Base-by-base conservation (phyloP, 2,888 invertebrate genomes). In the Ochropleura leucogaster region DNA sequence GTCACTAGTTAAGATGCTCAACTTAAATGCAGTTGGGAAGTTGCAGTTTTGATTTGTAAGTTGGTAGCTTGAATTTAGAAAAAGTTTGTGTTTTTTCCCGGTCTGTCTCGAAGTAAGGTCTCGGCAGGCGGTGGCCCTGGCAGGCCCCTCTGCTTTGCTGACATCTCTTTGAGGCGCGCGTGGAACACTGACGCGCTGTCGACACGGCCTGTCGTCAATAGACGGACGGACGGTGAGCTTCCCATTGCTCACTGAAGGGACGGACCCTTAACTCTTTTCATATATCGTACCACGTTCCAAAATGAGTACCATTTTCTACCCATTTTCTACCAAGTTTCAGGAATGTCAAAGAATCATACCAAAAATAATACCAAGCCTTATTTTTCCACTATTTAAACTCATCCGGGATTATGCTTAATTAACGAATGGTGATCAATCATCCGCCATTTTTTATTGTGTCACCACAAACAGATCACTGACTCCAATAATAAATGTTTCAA, bases 1-100 rank as follows among this genome's bases (percentile, higher is more conserved):
- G 86, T 88, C 87, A 84, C 65, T 63, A 78, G 72, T 70, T 72
- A 85, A 86, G 82, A 87, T 77, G 80, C 79, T 79, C 68, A 76
- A 78, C 65, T 80, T 72, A 75, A 77, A 75, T 78, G 83, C 76
- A 81, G 79, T 80, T 69, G 67, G 55, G 49, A 68, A 82, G 64
- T 77, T 64, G 57, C 12, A 18, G 69, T 71, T 74, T 49, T 74
- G 63, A 55, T 72, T 44, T 75, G 74, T 66, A 67, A 69, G 53
- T 44, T 6, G 14, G 3, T 30, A 68, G 42, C 16, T 42, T 9
- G 47, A 44, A 63, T 67, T 51, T 44, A 16, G 57, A 0, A 51
- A 0, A 55, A 67, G 49, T 47, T n/a, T 6, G 3, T 9, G 16
- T 9, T 74, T 49, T 44, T 40, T 62, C 44, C 6, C 42, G 10